Base-by-base conservation (phyloP, 2,797 vertebrate species). In the Mionectes olivaceus region DNA sequence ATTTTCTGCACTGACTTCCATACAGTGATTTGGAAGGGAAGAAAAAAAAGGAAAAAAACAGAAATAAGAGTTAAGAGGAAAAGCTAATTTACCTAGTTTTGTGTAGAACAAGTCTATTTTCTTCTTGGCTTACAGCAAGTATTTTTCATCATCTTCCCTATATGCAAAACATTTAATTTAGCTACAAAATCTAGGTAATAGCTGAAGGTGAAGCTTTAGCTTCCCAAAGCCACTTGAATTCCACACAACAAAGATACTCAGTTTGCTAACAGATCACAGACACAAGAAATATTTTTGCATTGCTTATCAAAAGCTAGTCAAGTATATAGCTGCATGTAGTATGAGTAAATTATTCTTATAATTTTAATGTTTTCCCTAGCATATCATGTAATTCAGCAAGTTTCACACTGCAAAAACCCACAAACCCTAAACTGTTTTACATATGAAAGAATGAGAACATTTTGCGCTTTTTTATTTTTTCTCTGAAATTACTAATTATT, bases 141-240 rank as follows among this genome's bases (percentile, higher is more conserved):
- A 46, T n/a, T 89, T 90, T 82, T 91, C n/a, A 88, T 88, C 32
- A 53, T 46, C 15, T 85, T 96, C 63, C 52, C 81, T 76, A 25
- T n/a, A 14, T 12, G n/a, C n/a, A 94, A 84, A 94, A 49, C 8
- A 53, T 87, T 69, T 87, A 19, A 68, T 90, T 90, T 95, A 83
- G 33, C 53, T 89, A 37, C 50, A 83, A 61, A 80, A 81, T 89
- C 59, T 83, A 71, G 57, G 35, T 52, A 96, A 96, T 80, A 96
- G 90, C 85, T 96, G 93, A 97, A 93, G 68, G 86, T 85, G 43
- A 95, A 95, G 59, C 67, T 50, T 59, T 64, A 86, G 44, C 95
- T 92, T 84, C 55, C 87, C 57, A 88, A 91, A 95, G 76, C 83
- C 73, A 95, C 88, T 87, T 96, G 89, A 96, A 95, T 95, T 93